These are phyloP conservation scores for Schrankia costaestrigalis DNA, from an alignment of 2,888 invertebrate species.

Conservation along the genomic window DNA sequence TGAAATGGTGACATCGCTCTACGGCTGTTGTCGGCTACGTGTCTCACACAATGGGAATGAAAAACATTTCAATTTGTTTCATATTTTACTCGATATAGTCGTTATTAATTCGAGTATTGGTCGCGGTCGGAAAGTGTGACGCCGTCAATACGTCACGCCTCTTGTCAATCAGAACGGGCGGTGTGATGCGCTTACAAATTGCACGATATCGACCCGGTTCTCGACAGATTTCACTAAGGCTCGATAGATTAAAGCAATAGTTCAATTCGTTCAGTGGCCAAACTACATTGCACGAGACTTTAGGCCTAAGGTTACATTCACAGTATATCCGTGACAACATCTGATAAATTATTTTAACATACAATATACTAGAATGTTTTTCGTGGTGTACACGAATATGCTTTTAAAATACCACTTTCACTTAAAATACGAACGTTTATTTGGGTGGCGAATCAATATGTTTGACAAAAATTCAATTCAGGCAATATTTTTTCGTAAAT, in stretches of 20 bases:
- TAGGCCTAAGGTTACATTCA: slow-evolving; percentile 10
- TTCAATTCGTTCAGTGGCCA: slow-evolving; percentile 29
- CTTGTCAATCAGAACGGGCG: slow-evolving; percentile 71
- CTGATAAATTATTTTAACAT: slow-evolving; percentile 10
- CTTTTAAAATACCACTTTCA: slow-evolving; percentile 11
- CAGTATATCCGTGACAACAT: slow-evolving; percentile 14
- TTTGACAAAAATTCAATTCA: too few relatives aligned
- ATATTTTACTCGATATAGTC: slow-evolving; percentile 38
- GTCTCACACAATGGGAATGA: slow-evolving; percentile 24
- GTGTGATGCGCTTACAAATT: slow-evolving; percentile 57
- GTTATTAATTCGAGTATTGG: slow-evolving; percentile 48
- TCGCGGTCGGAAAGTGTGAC: slow-evolving; percentile 54
- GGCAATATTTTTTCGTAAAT: too few relatives aligned
- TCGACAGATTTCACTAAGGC: slow-evolving; percentile 43
- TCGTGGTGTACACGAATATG: slow-evolving; percentile 2
- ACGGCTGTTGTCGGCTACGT: slow-evolving; percentile 24
- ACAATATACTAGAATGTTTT: slow-evolving; percentile 3
- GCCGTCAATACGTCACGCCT: slow-evolving; percentile 63
- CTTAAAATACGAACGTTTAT: slow-evolving; percentile 6
- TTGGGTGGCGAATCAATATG: too few relatives aligned
- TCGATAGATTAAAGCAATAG: slow-evolving; percentile 36
- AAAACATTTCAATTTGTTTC: slow-evolving; percentile 40
- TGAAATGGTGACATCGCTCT: slow-evolving; percentile 47
- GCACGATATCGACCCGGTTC: slow-evolving; percentile 66
- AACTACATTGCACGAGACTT: slow-evolving; percentile 17